Conservation (phyloP, 1,140 invertebrate genomes). For the Phthorimaea operculella region DNA sequence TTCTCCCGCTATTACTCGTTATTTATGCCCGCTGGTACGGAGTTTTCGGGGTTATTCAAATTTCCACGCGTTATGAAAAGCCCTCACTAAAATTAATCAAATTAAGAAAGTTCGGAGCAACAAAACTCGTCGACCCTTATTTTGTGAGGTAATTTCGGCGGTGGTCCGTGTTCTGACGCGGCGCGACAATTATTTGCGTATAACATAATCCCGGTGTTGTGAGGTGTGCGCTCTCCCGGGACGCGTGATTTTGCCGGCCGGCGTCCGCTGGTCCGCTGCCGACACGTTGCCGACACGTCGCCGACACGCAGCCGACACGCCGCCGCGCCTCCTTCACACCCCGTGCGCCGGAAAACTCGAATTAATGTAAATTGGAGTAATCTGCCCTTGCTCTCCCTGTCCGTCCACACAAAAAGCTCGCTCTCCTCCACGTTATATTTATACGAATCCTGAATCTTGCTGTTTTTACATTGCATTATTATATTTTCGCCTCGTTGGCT, state of each 20-base stretch:
- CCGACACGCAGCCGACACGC: conserved; percentile 16
- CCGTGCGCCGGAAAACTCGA: conserved; percentile 26
- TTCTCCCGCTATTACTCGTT: neutral
- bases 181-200: conserved; percentile 53
- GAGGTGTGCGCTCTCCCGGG: conserved; percentile 38
- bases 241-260: conserved; percentile 35
- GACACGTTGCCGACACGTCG: conserved; percentile 7
- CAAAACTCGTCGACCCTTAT: conserved; percentile 34
- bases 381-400: conserved; percentile 27
- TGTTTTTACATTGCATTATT: neutral
- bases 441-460: neutral
- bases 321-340: conserved; percentile 13
- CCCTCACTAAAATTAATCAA: conserved; percentile 37
- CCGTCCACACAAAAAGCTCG: conserved; percentile 17
- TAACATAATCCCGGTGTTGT: conserved; percentile 50
- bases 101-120: conserved; percentile 35
- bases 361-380: conserved; percentile 44
- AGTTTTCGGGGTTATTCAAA: conserved; percentile 7
- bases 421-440: conserved; percentile 14
- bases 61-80: conserved; percentile 13
- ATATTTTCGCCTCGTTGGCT: neutral
- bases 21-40: neutral
- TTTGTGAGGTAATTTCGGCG: conserved; percentile 35
- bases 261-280: conserved; percentile 12
- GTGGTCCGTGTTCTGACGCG: conserved; percentile 33